These are phyloP conservation scores for Drosophila fungiperda DNA, from an alignment of 2,888 invertebrate species.

Conservation along the genomic window DNA sequence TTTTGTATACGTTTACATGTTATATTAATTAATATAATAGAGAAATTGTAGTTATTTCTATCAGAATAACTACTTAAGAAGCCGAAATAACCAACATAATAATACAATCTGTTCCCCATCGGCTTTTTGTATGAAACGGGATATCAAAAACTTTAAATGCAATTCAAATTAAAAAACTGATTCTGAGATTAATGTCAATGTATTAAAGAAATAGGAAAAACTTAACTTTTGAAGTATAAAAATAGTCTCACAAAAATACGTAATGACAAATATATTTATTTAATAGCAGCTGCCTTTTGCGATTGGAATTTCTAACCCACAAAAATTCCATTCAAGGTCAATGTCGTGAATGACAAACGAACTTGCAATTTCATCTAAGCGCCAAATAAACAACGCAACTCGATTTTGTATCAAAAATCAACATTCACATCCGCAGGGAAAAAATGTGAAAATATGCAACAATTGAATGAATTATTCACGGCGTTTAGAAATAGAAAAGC, in stretches of 20 bases:
- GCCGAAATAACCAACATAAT: background rate
- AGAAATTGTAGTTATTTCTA: too few species aligned
- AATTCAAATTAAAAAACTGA: background rate
- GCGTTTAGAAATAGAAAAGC: slow-evolving; percentile 66
- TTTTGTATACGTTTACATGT: background rate
- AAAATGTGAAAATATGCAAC: slow-evolving; percentile 43
- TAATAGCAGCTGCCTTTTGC: slow-evolving; percentile 5
- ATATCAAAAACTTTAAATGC: background rate
- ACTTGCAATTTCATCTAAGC: slow-evolving; percentile 60
- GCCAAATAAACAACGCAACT: slow-evolving; percentile 43
- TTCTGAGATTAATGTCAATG: background rate
- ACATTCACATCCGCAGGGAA: slow-evolving; percentile 38
- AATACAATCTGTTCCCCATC: background rate
- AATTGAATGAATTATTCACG: slow-evolving; percentile 71
- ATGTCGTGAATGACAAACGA: slow-evolving; percentile 36
- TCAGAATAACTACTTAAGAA: background rate
- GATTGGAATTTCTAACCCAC: slow-evolving; percentile 44
- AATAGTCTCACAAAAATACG: background rate
- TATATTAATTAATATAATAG: background rate
- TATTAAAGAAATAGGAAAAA: background rate
- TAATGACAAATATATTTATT: background rate
- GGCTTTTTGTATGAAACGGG: background rate
- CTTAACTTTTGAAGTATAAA: background rate
- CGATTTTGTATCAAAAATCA: slow-evolving; percentile 40
- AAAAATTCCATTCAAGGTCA: slow-evolving; percentile 68